Evolutionary conservation across 23 tunicate species (phyloP), one percentile per base, ranked within the genome.

Genomic region (Botrylloides violaceus): DNA sequence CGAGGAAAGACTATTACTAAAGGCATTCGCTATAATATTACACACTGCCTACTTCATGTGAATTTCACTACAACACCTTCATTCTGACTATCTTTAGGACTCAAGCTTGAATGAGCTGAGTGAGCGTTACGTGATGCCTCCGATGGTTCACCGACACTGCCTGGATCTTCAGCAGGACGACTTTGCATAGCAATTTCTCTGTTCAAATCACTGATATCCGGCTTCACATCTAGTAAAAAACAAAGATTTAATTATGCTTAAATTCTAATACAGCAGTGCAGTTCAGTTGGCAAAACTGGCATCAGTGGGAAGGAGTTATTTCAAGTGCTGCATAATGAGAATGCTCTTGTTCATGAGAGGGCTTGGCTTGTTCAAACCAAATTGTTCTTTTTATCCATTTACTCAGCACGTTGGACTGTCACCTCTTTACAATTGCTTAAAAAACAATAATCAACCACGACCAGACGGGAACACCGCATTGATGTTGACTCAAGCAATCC

Each of bases 171-270:
- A 19, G 70, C 35, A 3, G 70, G 7, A 25, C 70, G 70, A 31
- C 36, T 63, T 28, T 19, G 33, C 33, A 33, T 29, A 21, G 25
- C 25, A 7, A 75, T 5, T 1, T 85, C 84, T 32, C 25, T 36
- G 33, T 59, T 38, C 48, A 85, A 61, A 50, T 68, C 76, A 2
- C 34, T 49, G 23, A 73, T 30, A 59, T 80, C 77, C 3, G 94
- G 84, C 38, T 85, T 85, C 71, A 85, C 81, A 68, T 85, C 94
- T 85, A 34, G n/a, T 25, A 18, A 15, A 43, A n/a, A n/a, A n/a
- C n/a, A n/a, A n/a, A n/a, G n/a, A n/a, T n/a, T n/a, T n/a, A n/a
- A n/a, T n/a, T n/a, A n/a, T n/a, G n/a, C n/a, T n/a, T n/a, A n/a
- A n/a, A n/a, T n/a, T n/a, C n/a, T n/a, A n/a, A n/a, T n/a, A n/a